Evolutionary conservation across 2,888 invertebrate species (phyloP).

Genomic region (Ceriagrion tenellum): DNA sequence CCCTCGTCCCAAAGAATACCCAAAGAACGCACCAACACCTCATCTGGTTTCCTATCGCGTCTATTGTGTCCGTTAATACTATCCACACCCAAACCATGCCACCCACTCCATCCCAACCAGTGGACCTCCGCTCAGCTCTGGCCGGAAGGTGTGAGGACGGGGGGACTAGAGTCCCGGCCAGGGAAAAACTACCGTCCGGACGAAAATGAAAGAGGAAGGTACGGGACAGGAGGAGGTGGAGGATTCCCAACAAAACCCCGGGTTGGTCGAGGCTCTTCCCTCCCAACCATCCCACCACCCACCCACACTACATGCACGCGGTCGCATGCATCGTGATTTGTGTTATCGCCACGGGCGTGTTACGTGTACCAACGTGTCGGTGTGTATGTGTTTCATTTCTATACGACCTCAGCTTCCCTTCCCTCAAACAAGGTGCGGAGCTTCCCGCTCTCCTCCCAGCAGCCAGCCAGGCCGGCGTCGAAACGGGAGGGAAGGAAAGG

Average conservation of each 20-base stretch:
- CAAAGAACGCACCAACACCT: background rate
- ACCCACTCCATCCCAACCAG: background rate
- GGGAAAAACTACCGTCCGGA: background rate
- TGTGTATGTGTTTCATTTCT: background rate
- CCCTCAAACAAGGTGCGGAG: background rate
- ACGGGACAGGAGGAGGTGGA: background rate
- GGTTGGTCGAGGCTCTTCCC: background rate
- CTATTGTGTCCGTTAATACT: background rate
- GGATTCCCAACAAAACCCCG: background rate
- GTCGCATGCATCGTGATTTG: conserved; percentile 50
- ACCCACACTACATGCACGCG: conserved; percentile 29
- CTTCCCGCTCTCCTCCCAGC: too few species aligned
- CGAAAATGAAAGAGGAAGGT: background rate
- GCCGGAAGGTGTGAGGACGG: background rate
- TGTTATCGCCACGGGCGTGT: conserved; percentile 64
- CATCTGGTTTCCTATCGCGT: background rate
- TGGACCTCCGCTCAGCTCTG: background rate
- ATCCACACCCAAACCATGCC: background rate
- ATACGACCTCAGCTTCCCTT: background rate
- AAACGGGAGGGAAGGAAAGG: background rate
- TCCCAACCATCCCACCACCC: background rate
- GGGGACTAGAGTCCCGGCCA: background rate
- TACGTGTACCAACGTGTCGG: conserved; percentile 16
- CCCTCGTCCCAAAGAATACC: background rate
- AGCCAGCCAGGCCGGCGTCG: background rate